Evolutionary conservation across 2,888 invertebrate genomes (phyloP).

Genomic region (Smittia aterrima): DNA sequence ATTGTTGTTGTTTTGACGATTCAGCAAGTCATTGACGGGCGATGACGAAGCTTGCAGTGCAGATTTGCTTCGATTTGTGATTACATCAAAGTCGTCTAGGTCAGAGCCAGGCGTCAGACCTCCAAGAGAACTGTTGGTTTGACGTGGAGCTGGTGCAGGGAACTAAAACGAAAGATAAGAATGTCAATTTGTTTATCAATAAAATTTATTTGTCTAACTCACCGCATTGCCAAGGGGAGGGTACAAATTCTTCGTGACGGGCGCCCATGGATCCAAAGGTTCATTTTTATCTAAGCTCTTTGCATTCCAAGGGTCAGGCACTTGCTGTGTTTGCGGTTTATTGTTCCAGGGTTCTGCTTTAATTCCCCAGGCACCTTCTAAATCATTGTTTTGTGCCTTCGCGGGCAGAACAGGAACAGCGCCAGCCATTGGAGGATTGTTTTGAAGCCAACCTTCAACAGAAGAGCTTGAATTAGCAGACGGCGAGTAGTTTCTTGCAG

Average conservation of each 20-base stretch:
- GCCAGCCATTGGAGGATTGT: conserved; percentile 43
- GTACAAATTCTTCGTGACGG: conserved; percentile 47
- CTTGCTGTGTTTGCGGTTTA: conserved; percentile 42
- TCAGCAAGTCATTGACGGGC: conserved; percentile 45
- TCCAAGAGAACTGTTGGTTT: conserved; percentile 44
- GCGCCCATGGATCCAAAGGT: conserved; percentile 63
- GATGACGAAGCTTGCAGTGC: conserved; percentile 48
- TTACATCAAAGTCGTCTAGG: conserved; percentile 83
- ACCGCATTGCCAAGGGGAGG: conserved; percentile 44
- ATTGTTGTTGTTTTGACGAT: conserved; percentile 49
- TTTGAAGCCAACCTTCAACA: conserved; percentile 53
- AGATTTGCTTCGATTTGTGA: conserved; percentile 70
- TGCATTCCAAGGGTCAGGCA: conserved; percentile 49
- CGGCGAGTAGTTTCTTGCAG: conserved; percentile 52
- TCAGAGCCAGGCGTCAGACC: conserved; percentile 60
- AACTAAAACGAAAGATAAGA: conserved; percentile 12
- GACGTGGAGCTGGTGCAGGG: conserved; percentile 36
- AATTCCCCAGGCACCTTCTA: conserved; percentile 1
- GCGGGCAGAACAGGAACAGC: conserved; percentile 35
- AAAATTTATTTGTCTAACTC: conserved; percentile 12
- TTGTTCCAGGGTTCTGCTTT: conserved; percentile 43
- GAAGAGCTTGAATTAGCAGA: conserved; percentile 52
- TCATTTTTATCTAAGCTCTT: conserved; percentile 43
- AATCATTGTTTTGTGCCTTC: conserved; percentile 1
- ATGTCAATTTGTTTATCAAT: neutral